Evolutionary conservation across 2,113 vertebrate species (phyloP).

Genomic region (Grammomys surdaster): DNA sequence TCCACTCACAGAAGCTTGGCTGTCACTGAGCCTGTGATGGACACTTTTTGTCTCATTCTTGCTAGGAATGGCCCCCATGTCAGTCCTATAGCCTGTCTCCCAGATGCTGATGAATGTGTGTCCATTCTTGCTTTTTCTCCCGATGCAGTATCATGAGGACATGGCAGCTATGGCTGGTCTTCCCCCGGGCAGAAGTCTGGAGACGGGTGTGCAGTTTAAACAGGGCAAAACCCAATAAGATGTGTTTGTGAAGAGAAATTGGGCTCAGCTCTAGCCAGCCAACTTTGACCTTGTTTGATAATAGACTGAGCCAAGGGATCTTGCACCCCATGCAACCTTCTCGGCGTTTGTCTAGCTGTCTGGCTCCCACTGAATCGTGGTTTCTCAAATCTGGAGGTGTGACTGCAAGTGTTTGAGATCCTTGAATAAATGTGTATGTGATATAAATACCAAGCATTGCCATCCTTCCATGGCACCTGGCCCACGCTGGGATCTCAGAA

Average conservation of each 20-base stretch:
- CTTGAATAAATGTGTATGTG: constrained; percentile 73
- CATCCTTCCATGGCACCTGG: constrained; percentile 74
- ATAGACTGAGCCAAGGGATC: constrained; percentile 78
- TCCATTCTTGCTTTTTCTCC: constrained; percentile 67
- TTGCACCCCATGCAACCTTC: constrained; percentile 72
- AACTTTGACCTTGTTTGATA: constrained; percentile 74
- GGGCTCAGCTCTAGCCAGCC: constrained; percentile 51
- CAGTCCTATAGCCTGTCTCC: constrained; percentile 66
- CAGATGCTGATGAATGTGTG: constrained; percentile 60
- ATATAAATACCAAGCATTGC: constrained; percentile 72
- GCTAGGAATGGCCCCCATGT: constrained; percentile 74
- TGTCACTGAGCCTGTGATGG: constrained; percentile 68
- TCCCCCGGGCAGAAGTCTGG: constrained; percentile 53
- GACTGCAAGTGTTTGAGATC: constrained; percentile 79
- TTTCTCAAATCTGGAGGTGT: constrained; percentile 80
- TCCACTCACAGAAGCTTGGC: constrained; percentile 72
- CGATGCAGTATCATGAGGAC: constrained; percentile 65
- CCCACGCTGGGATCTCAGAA: constrained; percentile 75
- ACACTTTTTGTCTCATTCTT: constrained; percentile 75
- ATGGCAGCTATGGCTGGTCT: constrained; percentile 56
- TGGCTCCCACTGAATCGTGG: constrained; percentile 73
- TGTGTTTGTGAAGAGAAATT: constrained; percentile 71
- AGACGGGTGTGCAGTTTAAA: constrained; percentile 67
- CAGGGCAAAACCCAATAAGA: constrained; percentile 59
- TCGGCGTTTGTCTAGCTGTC: constrained; percentile 75